Base-by-base conservation (phyloP, 2,113 vertebrate species). In the Leptosomus discolor region DNA sequence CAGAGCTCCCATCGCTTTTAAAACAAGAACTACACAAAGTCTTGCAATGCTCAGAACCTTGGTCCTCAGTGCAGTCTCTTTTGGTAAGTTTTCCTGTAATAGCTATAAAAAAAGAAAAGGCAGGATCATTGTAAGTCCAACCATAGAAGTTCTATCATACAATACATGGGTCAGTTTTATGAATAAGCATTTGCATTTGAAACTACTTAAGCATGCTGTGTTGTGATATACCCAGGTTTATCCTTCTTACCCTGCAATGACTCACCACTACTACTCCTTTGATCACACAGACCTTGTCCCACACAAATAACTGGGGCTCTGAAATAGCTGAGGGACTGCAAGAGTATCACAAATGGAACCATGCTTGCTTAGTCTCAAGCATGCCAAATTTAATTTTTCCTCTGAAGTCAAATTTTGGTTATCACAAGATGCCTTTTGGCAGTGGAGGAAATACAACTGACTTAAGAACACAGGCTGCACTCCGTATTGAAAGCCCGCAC, bases 401-500 rank as follows among this genome's bases (percentile, higher is more conserved):
- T 53, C 60, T 32, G 30, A 81, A 94, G 63, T 61, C 16, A 77
- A 54, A 65, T 27, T 86, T 41, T 58, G 18, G 12, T n/a, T 65
- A 19, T 69, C 18, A 29, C 51, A 60, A 91, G 64, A 84, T 74
- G 46, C 9, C 50, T 24, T 41, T n/a, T 17, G 45, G 45, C 8
- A 24, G 37, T 29, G 16, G 41, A 50, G 30, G 51, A 92, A 96
- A 81, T 2, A 37, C 0, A 4, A 43, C 19, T 39, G 22, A 48
- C 32, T 69, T 29, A 34, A 61, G 34, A 86, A 81, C 20, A 51
- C 17, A 65, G 36, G 34, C 24, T 45, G 30, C 32, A 48, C 19
- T 65, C 51, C 11, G 3, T 30, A 51, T 15, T 0, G 0, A 71
- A 70, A 70, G 20, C 14, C 11, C 5, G 1, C 0, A 1, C 26